phyloP scores from a whole-genome alignment of 2,888 invertebrate species.

The Eretmocerus hayati region DNA sequence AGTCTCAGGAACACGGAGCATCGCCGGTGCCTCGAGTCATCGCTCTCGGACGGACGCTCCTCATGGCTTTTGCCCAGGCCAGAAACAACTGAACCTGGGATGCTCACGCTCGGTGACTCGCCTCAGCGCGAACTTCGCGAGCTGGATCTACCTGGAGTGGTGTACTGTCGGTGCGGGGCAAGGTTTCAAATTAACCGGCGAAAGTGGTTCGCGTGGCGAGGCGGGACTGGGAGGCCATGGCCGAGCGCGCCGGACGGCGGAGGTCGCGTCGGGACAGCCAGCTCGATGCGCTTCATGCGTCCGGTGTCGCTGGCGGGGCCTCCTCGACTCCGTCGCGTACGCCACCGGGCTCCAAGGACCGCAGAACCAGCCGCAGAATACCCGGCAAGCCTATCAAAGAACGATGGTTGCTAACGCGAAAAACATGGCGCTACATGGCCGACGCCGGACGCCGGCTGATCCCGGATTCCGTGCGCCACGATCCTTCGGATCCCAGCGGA shows the following conservation, averaged over 20 bases:
- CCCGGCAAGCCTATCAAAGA: slow-evolving; percentile 60
- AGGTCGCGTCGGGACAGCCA: slow-evolving; percentile 43
- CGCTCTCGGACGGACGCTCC: background rate
- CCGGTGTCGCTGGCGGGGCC: slow-evolving; percentile 29
- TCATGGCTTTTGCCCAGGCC: background rate
- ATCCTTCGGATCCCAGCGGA: too few relatives aligned
- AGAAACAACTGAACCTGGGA: background rate
- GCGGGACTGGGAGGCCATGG: slow-evolving; percentile 41
- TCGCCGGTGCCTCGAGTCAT: background rate
- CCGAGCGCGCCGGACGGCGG: slow-evolving; percentile 40
- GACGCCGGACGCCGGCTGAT: slow-evolving; percentile 79
- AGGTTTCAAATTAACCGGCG: slow-evolving; percentile 17
- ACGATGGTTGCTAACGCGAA: slow-evolving; percentile 79
- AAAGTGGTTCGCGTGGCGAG: slow-evolving; percentile 45
- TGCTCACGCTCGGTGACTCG: slow-evolving; percentile 1
- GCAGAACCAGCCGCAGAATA: slow-evolving; percentile 46
- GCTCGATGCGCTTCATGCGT: slow-evolving; percentile 39
- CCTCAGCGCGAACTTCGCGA: background rate
- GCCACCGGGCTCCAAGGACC: slow-evolving; percentile 50
- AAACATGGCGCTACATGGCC: slow-evolving; percentile 91
- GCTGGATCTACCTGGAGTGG: background rate
- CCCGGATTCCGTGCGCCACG: too few relatives aligned
- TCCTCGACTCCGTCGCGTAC: slow-evolving; percentile 27
- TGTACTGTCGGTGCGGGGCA: too few relatives aligned
- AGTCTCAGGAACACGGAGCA: background rate